phyloP scores from a whole-genome alignment of 2,888 invertebrate species.

The Drosophila picticornis region DNA sequence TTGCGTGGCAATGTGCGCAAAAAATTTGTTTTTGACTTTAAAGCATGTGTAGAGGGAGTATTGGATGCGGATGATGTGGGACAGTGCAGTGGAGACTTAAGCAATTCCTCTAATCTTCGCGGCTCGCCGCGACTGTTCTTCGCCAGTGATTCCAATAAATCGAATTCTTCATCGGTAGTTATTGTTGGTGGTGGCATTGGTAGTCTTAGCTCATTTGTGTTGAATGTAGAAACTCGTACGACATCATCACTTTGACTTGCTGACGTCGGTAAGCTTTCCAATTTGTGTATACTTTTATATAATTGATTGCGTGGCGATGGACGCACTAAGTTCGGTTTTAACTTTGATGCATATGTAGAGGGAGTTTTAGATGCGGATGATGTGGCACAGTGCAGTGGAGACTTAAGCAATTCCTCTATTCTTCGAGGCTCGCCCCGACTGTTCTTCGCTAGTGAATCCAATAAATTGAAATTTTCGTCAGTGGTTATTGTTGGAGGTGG shows the following conservation, averaged over 20 bases:
- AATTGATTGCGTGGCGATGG: neutral
- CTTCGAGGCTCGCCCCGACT: constrained; percentile 16
- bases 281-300: neutral
- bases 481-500: neutral
- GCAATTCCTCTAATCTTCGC: constrained; percentile 19
- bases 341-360: neutral
- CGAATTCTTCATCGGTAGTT: neutral
- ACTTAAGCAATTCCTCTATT: constrained; percentile 15
- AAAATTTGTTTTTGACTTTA: neutral
- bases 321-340: neutral
- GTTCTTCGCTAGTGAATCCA: constrained; percentile 1
- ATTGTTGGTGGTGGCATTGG: neutral
- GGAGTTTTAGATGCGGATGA: neutral
- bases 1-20: neutral
- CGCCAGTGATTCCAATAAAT: neutral
- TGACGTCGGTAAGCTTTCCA: neutral
- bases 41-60: neutral
- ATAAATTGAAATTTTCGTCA: neutral
- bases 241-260: neutral
- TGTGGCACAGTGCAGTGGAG: constrained; percentile 24
- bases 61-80: neutral
- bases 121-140: constrained; percentile 13
- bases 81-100: constrained; percentile 25
- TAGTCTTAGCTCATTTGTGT: neutral
- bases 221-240: no score